These are phyloP conservation scores for Dysidea cf. avara DNA, from an alignment of 37 sponge, comb jelly and placozoan genomes.

Conservation along the genomic window DNA sequence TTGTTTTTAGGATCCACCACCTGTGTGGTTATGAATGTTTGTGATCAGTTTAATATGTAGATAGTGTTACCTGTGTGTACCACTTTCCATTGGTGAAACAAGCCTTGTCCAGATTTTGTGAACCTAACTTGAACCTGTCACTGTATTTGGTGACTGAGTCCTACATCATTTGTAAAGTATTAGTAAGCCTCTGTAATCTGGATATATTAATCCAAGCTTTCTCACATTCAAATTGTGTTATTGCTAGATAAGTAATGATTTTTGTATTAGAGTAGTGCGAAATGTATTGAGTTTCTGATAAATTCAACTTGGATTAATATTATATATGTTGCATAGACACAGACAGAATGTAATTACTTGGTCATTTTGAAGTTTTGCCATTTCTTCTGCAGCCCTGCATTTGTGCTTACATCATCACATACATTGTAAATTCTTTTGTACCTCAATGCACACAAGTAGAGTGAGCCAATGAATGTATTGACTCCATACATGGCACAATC, in stretches of 20 bases:
- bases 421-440: not conserved
- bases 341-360: no score
- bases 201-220: no score
- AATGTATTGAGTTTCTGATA: no score
- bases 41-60: no score
- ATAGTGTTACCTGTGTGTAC: conserved; percentile 17
- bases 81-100: conserved; percentile 24
- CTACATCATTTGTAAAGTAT: no score
- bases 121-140: conserved; percentile 8
- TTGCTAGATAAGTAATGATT: no score
- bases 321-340: no score
- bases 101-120: not conserved
- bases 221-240: no score
- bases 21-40: no score
- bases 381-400: conserved; percentile 30
- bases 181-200: not conserved
- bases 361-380: conserved; percentile 28
- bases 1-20: conserved; percentile 5
- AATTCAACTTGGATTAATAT: no score
- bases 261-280: no score
- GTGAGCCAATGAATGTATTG: conserved; percentile 22
- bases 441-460: conserved; percentile 15
- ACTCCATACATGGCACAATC: conserved; percentile 23
- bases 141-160: not conserved
- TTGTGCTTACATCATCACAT: not conserved